Evolutionary conservation across 2,797 vertebrate genomes (phyloP), one percentile per base, ranked within the genome.

Genomic region (Atherinosoma microstoma): DNA sequence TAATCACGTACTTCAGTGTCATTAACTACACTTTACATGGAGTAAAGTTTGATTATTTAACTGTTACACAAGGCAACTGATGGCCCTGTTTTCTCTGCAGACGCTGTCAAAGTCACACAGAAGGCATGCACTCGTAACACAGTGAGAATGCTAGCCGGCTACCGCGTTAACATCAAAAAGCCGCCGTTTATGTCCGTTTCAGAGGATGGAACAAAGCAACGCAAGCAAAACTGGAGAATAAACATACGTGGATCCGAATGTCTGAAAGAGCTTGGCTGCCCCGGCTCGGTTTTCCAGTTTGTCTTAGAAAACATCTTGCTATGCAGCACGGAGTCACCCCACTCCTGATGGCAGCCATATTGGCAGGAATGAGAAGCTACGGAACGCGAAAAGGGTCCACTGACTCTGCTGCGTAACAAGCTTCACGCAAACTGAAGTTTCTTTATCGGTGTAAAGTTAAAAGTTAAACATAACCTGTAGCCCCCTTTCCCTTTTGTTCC

Each of bases 301-400:
- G 91, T 68, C 79, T 85, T 11, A 94, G 68, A 7, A 94, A 89
- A 89, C 89, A 90, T 83, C 86, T 87, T 4, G 75, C 84, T 11
- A 95, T 18, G 67, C 90, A 85, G 9, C 45, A 70, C 8, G 91
- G 84, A 72, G 88, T 90, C 82, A 93, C 71, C 72, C 91, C 76
- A 0, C 76, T 91, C 74, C 92, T 89, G 87, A 95, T 59, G 86
- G 95, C 94, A 16, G 94, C 93, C 94, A 96, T 95, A 27, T 87
- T 85, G 24, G 7, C 22, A 58, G 30, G 0, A 29, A 56, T 1
- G 16, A 1, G 4, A 2, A 6, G 0, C 58, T 89, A 95, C 91
- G 93, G 94, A 12, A 82, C 65, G 74, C 11, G 49, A 0, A 1
- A 38, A 51, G 16, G 64, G 84, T 70, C 93, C 93, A 58, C 15